Base-by-base conservation (phyloP, 2,113 vertebrate species). In the Eptatretus burgeri region DNA sequence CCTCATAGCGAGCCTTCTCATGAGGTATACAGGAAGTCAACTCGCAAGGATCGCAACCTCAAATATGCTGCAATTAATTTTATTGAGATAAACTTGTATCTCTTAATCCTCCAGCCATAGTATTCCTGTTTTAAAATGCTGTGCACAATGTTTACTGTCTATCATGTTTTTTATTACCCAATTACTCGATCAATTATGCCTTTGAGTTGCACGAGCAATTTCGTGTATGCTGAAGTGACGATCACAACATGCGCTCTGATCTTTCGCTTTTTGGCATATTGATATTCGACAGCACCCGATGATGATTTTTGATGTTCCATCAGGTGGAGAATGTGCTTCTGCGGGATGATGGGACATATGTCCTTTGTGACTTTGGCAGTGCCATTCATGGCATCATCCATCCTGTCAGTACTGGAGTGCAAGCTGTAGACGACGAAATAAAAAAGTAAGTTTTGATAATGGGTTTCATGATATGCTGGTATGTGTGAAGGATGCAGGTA, bases 291-390 rank as follows among this genome's bases (percentile, higher is more conserved):
- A 41, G 27, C 7, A 7, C 27, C 27, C 27, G 27, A 41, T 41
- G 27, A 41, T 41, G 27, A 41, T 41, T 41, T n/a, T 41, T 41
- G 27, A 73, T 65, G 69, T 63, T 71, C 67, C 67, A 70, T 63
- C 74, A 96, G 89, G 89, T 95, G 66, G 91, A 98, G 74, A 98
- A 98, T 70, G 80, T 98, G 67, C 75, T 98, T 66, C 75, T 98
- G 67, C 93, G 83, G 13, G 85, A 98, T 67, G 74, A 76, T 9
- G 87, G 89, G 41, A 82, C 82, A 72, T 98, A 93, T 4, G 91
- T 95, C 52, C 78, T 98, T 64, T 98, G 91, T 68, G 91, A 98
- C 69, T 98, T 98, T 5, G 91, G 91, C 68, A 98, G 91, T 67
- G 79, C 89, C 66, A 94, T 87, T 62, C 88, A 93, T 74, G 85